Conservation (phyloP, 2,888 invertebrate genomes). For the Diloba caeruleocephala region DNA sequence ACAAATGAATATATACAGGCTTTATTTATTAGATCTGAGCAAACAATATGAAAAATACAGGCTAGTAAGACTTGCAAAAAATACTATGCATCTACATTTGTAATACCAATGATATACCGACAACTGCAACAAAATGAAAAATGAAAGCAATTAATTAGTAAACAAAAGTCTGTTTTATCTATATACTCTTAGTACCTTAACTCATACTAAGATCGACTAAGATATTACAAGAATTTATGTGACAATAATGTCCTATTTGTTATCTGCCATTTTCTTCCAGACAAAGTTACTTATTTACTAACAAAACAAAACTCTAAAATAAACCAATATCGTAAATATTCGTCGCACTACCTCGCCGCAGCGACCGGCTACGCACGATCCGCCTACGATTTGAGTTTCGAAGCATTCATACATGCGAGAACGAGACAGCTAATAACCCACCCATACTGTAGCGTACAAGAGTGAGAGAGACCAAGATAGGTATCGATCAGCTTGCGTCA, state of each 20-base stretch:
- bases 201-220: conserved; percentile 10
- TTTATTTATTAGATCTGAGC: too few relatives aligned
- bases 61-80: too few relatives aligned
- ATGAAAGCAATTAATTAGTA: too few relatives aligned
- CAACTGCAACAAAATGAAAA: too few relatives aligned
- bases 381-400: conserved; percentile 83
- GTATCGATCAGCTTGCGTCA: conserved; percentile 88
- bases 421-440: conserved; percentile 52
- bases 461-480: conserved; percentile 63
- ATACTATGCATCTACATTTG: too few relatives aligned
- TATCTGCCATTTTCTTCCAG: conserved; percentile 39
- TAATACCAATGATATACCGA: too few relatives aligned
- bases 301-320: conserved; percentile 74
- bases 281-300: conserved; percentile 77
- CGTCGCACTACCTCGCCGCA: conserved; percentile 63
- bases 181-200: too few relatives aligned
- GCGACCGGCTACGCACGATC: conserved; percentile 78
- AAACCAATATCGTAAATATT: conserved; percentile 70
- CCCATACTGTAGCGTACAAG: conserved; percentile 24
- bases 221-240: conserved; percentile 6
- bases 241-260: conserved; percentile 25
- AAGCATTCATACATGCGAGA: conserved; percentile 81
- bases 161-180: too few relatives aligned
- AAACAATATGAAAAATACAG: too few relatives aligned
- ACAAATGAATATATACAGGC: too few relatives aligned